Conservation (phyloP, 2,797 vertebrate species). For the Malacoctenus gilli region DNA sequence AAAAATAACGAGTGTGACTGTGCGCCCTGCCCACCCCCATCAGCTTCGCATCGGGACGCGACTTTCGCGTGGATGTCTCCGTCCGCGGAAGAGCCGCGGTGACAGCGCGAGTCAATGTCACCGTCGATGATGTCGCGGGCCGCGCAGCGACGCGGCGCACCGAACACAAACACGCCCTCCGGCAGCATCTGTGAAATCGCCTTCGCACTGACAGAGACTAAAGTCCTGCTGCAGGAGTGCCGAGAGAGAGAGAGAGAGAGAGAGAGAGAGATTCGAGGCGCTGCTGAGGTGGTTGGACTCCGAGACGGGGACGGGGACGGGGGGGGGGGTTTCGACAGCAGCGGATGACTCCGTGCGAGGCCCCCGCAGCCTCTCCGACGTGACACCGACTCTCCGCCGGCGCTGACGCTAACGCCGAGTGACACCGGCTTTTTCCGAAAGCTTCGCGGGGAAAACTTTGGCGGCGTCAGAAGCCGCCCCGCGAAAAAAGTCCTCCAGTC, state of each 20-base stretch:
- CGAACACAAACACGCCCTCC: slow-evolving; percentile 43
- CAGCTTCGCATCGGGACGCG: too few species aligned
- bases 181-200: slow-evolving; percentile 37
- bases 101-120: slow-evolving; percentile 44
- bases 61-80: slow-evolving; percentile 16
- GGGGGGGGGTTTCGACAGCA: slow-evolving; percentile 8
- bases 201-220: slow-evolving; percentile 35
- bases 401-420: slow-evolving; percentile 48
- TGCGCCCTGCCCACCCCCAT: too few species aligned
- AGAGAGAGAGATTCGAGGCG: too few species aligned
- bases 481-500: slow-evolving; percentile 18
- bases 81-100: slow-evolving; percentile 15
- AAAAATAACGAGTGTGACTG: too few species aligned
- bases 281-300: slow-evolving; percentile 31
- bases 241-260: too few species aligned
- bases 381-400: slow-evolving; percentile 25
- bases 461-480: slow-evolving; percentile 9
- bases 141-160: slow-evolving; percentile 32
- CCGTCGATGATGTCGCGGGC: slow-evolving; percentile 39
- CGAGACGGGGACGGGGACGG: slow-evolving; percentile 1
- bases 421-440: slow-evolving; percentile 54
- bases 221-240: slow-evolving; percentile 27
- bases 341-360: slow-evolving; percentile 36
- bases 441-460: slow-evolving; percentile 39
- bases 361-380: slow-evolving; percentile 46